Evolutionary conservation across 2,888 invertebrate genomes (phyloP).

Genomic region (Plebejus melissa): DNA sequence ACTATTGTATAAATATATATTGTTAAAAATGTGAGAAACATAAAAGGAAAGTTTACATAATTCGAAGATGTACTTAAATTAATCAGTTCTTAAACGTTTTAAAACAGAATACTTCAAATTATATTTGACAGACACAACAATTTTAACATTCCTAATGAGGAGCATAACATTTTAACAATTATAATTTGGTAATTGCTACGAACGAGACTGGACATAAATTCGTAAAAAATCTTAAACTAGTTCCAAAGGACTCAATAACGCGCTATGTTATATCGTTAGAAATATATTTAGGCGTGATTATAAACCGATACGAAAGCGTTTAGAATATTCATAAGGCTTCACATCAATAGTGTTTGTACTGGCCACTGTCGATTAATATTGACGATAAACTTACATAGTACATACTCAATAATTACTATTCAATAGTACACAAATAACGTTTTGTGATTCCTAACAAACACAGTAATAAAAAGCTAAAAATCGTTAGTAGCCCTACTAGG

Average conservation of each 20-base stretch:
- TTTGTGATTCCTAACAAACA: background rate
- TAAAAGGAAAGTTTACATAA: background rate
- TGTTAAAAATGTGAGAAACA: background rate
- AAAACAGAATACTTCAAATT: slow-evolving; percentile 7
- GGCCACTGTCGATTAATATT: background rate
- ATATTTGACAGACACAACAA: background rate
- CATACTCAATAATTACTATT: background rate
- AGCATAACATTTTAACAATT: background rate
- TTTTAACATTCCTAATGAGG: background rate
- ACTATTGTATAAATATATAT: background rate
- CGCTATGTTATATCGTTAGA: background rate
- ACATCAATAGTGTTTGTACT: background rate
- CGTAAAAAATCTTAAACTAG: background rate
- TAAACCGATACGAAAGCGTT: background rate
- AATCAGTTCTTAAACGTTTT: background rate
- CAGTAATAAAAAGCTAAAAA: background rate
- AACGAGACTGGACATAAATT: slow-evolving; percentile 10
- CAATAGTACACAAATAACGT: background rate
- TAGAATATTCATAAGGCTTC: slow-evolving; percentile 9
- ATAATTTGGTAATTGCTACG: background rate
- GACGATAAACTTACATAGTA: background rate
- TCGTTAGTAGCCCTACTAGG: background rate
- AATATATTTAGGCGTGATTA: background rate
- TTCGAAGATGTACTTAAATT: background rate
- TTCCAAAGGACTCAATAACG: background rate